A percentile compares a stretch with the other conserved stretches of the same genome.
Conservation (phyloP, 1,140 invertebrate species). For the Tetramorium alpestre region DNA sequence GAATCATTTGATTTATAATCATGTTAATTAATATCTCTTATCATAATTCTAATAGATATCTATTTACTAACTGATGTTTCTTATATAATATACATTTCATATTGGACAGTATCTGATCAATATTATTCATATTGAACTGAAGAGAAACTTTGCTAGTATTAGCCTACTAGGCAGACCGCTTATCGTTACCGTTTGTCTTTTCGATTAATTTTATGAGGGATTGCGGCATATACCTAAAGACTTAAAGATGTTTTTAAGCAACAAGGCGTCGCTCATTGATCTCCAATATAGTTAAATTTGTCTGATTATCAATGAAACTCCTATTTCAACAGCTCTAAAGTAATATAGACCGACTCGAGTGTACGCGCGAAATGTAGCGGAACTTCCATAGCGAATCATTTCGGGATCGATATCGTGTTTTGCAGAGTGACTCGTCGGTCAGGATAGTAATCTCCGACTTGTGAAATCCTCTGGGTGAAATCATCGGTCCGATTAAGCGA, state of each 20-base stretch:
- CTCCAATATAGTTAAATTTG: constrained; percentile 49
- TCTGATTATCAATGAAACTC: constrained; percentile 45
- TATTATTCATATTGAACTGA: neutral
- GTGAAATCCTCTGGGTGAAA: neutral
- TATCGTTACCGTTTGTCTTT: constrained; percentile 9
- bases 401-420: constrained; percentile 31
- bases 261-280: constrained; percentile 46
- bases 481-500: neutral
- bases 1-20: no score
- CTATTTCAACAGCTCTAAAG: constrained; percentile 39
- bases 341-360: constrained; percentile 31
- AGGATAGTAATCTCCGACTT: constrained; percentile 1
- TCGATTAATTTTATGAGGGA: neutral
- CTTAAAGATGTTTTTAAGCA: constrained; percentile 17
- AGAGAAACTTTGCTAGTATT: neutral
- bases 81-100: neutral
- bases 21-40: neutral
- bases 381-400: neutral
- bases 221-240: neutral
- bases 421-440: neutral
- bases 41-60: neutral
- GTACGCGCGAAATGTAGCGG: neutral
- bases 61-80: neutral
- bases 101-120: neutral
- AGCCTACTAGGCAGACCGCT: neutral